These are phyloP conservation scores for Lipotes vexillifer DNA, from an alignment of 2,113 vertebrate species.

Conservation along the genomic window DNA sequence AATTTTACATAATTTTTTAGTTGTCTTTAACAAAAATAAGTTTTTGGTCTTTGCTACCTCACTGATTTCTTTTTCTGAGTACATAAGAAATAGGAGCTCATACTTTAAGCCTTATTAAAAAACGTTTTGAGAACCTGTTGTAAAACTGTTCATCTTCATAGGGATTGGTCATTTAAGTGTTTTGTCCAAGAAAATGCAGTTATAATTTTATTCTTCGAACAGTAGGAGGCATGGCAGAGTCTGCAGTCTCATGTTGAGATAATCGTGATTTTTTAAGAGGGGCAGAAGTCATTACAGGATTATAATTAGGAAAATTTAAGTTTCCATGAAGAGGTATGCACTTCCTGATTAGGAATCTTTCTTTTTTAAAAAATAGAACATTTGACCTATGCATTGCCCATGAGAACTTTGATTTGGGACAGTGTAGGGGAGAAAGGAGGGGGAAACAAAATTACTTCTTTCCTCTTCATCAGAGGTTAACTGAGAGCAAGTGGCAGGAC, in stretches of 20 bases:
- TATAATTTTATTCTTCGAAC: constrained; percentile 10
- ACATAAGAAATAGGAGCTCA: neutral
- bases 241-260: neutral
- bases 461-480: neutral
- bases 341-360: neutral
- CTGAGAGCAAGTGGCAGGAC: neutral
- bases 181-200: constrained; percentile 12
- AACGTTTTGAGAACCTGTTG: neutral
- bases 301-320: constrained; percentile 16
- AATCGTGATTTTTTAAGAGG: neutral
- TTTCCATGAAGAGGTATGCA: neutral
- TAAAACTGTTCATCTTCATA: neutral
- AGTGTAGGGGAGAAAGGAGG: neutral
- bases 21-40: neutral
- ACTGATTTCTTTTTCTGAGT: neutral
- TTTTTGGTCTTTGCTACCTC: neutral
- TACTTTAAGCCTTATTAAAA: neutral
- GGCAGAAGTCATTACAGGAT: neutral
- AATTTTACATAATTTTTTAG: constrained; percentile 32
- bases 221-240: neutral
- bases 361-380: neutral
- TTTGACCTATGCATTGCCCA: neutral
- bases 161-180: neutral
- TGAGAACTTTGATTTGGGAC: neutral
- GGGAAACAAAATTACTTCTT: neutral